A percentile compares a stretch with the other conserved stretches of the same genome.
phyloP scores from a whole-genome alignment of 1,140 invertebrate species.

The Drosophila takahashii region DNA sequence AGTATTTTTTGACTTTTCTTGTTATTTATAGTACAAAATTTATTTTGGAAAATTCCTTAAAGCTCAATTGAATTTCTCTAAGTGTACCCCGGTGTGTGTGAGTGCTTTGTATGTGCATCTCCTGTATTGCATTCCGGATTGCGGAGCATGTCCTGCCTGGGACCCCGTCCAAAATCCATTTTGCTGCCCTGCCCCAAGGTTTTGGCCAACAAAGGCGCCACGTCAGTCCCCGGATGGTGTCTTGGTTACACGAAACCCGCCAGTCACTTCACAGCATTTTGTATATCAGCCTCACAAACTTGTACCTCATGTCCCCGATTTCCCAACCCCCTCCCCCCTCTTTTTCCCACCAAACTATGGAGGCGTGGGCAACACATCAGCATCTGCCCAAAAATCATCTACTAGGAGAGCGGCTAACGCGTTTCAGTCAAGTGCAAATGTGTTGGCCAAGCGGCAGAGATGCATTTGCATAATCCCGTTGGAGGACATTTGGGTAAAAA shows the following conservation, averaged over 20 bases:
- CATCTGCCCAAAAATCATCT: constrained; percentile 40
- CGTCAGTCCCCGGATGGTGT: constrained; percentile 17
- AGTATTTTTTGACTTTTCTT: no score
- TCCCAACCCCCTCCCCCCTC: not conserved
- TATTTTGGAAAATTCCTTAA: no score
- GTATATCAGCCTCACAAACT: constrained; percentile 10
- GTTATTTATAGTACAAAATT: no score
- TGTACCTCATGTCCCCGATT: not conserved
- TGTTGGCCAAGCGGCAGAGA: constrained; percentile 45
- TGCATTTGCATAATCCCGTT: constrained; percentile 52
- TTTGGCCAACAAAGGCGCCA: constrained; percentile 51
- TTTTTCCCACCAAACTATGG: not conserved
- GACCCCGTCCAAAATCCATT: constrained; percentile 56
- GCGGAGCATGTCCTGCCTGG: constrained; percentile 23
- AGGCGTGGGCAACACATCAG: constrained; percentile 15
- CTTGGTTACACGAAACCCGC: constrained; percentile 46
- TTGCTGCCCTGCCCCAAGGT: constrained; percentile 55
- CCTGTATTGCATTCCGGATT: constrained; percentile 33
- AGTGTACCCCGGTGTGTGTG: constrained; percentile 15
- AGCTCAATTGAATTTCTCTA: not conserved
- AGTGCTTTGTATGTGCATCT: constrained; percentile 8
- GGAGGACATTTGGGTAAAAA: not conserved
- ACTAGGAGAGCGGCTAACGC: constrained; percentile 35
- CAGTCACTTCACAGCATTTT: constrained; percentile 53
- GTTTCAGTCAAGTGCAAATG: constrained; percentile 53